A percentile compares a stretch with the other conserved stretches of the same genome.
These are phyloP conservation scores for Euwallacea fornicatus DNA, from an alignment of 1,140 invertebrate species.

Conservation along the genomic window DNA sequence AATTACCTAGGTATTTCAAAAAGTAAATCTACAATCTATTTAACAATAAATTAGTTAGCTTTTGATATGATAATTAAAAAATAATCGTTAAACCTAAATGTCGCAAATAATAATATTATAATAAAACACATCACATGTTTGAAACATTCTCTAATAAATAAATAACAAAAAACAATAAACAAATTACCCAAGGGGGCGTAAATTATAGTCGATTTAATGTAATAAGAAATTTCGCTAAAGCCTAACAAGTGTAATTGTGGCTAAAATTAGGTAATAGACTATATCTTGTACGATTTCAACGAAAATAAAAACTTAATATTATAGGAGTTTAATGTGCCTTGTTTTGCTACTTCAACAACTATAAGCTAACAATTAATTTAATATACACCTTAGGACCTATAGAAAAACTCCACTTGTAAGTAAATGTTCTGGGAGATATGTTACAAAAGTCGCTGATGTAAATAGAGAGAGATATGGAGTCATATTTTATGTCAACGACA, in stretches of 20 bases:
- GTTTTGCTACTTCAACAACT: conserved; percentile 16
- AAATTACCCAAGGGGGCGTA: no score
- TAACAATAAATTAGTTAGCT: conserved; percentile 1
- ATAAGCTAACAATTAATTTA: conserved; percentile 8
- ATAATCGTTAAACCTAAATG: background rate
- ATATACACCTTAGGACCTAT: background rate
- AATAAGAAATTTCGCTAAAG: background rate
- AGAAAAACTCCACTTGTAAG: background rate
- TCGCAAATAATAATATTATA: conserved; percentile 4
- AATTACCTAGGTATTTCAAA: background rate
- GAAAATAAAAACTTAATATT: conserved; percentile 2
- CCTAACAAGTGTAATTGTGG: background rate
- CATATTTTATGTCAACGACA: background rate
- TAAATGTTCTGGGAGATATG: conserved; percentile 2
- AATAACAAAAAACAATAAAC: background rate
- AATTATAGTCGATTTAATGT: background rate
- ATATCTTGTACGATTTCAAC: background rate
- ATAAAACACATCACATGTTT: no score
- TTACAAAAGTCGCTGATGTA: background rate
- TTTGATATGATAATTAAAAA: background rate
- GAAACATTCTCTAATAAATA: background rate
- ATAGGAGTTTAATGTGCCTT: conserved; percentile 9
- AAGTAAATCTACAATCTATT: background rate
- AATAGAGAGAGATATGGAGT: no score
- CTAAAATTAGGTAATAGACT: conserved; percentile 9